These are phyloP conservation scores for Pavo muticus DNA, from an alignment of 2,113 vertebrate species.

Conservation along the genomic window DNA sequence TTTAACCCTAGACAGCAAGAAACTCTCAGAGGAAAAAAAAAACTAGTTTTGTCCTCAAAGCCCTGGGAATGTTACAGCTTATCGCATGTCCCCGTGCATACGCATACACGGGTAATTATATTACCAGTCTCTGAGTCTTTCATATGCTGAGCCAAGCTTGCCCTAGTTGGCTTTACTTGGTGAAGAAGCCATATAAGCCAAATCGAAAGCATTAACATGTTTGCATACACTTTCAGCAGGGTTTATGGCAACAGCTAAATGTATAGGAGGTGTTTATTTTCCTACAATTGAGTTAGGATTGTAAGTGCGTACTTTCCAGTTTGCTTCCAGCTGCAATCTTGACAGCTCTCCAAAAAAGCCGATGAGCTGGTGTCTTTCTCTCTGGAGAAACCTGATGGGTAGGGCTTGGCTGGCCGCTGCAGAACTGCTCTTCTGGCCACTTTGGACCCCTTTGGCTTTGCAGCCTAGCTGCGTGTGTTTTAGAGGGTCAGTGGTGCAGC, in stretches of 20 bases:
- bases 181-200: background rate
- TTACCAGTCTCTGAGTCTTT: background rate
- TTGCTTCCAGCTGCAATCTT: background rate
- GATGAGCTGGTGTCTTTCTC: slow-evolving; percentile 10
- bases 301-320: background rate
- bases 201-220: background rate
- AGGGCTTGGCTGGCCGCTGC: background rate
- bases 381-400: slow-evolving; percentile 7
- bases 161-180: background rate
- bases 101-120: background rate
- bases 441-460: background rate
- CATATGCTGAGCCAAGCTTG: background rate
- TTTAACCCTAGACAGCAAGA: slow-evolving; percentile 42
- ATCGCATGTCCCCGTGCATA: background rate
- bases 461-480: background rate
- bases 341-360: background rate
- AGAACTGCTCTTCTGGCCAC: background rate
- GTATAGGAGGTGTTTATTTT: background rate
- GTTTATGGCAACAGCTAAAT: background rate
- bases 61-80: background rate
- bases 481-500: background rate
- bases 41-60: slow-evolving; percentile 12
- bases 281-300: background rate
- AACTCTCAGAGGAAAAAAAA: background rate
- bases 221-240: background rate